These are phyloP conservation scores for Chymomyza procnemis DNA, from an alignment of 2,888 invertebrate species.

Conservation along the genomic window DNA sequence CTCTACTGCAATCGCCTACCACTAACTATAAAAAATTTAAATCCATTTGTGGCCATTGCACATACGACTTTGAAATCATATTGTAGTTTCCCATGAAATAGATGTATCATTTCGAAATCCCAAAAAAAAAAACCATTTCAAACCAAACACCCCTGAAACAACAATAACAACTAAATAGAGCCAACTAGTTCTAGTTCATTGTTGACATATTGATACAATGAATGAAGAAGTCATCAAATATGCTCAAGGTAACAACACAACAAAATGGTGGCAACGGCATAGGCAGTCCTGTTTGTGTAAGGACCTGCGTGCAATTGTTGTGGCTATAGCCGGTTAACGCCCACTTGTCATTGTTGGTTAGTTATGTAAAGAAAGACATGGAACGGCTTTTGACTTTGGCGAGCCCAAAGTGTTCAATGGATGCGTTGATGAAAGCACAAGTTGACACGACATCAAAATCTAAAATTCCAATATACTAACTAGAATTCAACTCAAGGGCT, in stretches of 20 bases:
- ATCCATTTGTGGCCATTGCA: neutral
- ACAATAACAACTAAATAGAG: neutral
- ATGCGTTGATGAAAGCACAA: neutral
- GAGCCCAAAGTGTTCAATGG: neutral
- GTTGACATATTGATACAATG: constrained; percentile 46
- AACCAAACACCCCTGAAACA: neutral
- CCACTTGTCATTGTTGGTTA: constrained; percentile 38
- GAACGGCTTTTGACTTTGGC: neutral
- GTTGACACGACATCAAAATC: neutral
- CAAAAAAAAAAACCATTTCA: neutral
- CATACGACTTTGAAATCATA: neutral
- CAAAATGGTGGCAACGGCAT: constrained; percentile 24
- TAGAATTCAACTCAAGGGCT: neutral
- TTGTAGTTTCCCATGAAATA: neutral
- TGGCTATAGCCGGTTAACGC: constrained; percentile 38
- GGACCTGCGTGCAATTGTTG: neutral
- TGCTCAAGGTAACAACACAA: constrained; percentile 63
- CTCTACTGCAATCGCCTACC: too few relatives aligned
- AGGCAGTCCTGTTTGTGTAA: neutral
- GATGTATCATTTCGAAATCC: neutral
- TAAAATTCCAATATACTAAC: neutral
- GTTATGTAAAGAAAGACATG: constrained; percentile 26
- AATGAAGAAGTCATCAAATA: constrained; percentile 51
- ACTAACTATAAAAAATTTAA: too few relatives aligned
- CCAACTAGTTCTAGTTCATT: constrained; percentile 8